phyloP scores from a whole-genome alignment of 2,797 vertebrate genomes.

The Melanotaenia nigrans region DNA sequence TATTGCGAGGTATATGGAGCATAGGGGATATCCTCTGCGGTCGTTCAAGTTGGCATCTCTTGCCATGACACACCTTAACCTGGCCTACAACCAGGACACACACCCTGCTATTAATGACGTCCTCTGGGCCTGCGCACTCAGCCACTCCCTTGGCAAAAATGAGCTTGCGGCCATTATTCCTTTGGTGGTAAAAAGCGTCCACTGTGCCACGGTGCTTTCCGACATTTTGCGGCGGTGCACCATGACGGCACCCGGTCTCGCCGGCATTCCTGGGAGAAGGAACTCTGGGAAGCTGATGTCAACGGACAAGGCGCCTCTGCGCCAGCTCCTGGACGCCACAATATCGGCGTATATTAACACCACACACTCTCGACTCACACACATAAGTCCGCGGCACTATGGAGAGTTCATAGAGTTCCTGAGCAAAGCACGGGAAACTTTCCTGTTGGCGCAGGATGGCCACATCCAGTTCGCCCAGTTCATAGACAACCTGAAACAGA shows the following conservation, averaged over 20 bases:
- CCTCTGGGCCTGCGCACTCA: constrained; percentile 97
- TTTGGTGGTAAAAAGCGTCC: constrained; percentile 97
- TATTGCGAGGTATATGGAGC: constrained; percentile 98
- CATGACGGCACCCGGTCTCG: constrained; percentile 94
- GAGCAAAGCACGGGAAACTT: constrained; percentile 97
- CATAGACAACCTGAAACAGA: constrained; percentile 99
- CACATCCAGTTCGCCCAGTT: constrained; percentile 98
- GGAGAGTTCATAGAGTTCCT: constrained; percentile 98
- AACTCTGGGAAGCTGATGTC: constrained; percentile 99
- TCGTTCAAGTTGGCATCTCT: constrained; percentile 96
- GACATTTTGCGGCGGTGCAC: constrained; percentile 97
- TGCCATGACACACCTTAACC: constrained; percentile 98
- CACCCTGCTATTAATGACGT: constrained; percentile 98
- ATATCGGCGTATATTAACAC: constrained; percentile 99
- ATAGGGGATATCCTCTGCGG: constrained; percentile 95
- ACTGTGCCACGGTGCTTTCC: constrained; percentile 97
- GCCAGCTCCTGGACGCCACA: constrained; percentile 95
- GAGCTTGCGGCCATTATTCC: constrained; percentile 97
- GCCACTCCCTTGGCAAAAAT: constrained; percentile 97
- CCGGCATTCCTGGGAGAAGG: constrained; percentile 93
- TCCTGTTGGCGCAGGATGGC: constrained; percentile 95
- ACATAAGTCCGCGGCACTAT: constrained; percentile 98
- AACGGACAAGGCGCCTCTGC: constrained; percentile 96
- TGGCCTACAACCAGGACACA: constrained; percentile 99
- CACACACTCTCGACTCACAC: constrained; percentile 97